Evolutionary conservation across 1,140 invertebrate genomes (phyloP), one percentile per base, ranked within the genome.

Genomic region (Magallana angulata): DNA sequence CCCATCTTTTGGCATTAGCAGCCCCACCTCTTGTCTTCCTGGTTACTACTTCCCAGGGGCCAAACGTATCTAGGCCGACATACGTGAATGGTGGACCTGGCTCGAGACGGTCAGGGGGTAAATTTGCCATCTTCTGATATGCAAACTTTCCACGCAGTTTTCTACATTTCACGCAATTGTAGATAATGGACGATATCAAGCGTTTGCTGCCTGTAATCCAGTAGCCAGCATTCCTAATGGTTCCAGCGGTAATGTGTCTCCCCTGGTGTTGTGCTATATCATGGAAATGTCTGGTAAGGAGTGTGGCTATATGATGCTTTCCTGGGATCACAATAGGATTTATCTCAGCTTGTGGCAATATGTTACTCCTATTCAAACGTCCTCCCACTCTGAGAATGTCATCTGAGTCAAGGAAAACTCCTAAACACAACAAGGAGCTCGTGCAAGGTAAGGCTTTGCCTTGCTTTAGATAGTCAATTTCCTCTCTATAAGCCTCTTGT

Each of bases 1-100:
- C 90, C 85, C 84, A 91, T 81, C 88, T 7, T 57, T 90, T 91
- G 12, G 36, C 57, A 8, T 89, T 82, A 12, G 87, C 68, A 6
- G 30, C 7, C 6, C 85, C 85, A 62, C 89, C 89, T 18, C 85
- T 60, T 16, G 60, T 88, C n/a, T 59, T 16, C 1, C 85, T 57
- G 5, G 86, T 60, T 2, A 85, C 57, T 6, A 87, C 56, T 81
- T 57, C 7, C 85, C 83, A 90, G n/a, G 86, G 88, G n/a, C 85
- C 87, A 48, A 88, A 90, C 9, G 62, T 83, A 62, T 88, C 87
- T 7, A 87, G 8, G 2, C 60, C 76, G 18, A 88, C 59, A 56
- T 24, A 36, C 36, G 36, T 36, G 36, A 36, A 85, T 24, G 62
- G 82, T 62, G 68, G 84, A 7, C 59, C 56, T n/a, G 87, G 71